phyloP scores from a whole-genome alignment of 2,888 invertebrate genomes.

The Stenodera caucasica region DNA sequence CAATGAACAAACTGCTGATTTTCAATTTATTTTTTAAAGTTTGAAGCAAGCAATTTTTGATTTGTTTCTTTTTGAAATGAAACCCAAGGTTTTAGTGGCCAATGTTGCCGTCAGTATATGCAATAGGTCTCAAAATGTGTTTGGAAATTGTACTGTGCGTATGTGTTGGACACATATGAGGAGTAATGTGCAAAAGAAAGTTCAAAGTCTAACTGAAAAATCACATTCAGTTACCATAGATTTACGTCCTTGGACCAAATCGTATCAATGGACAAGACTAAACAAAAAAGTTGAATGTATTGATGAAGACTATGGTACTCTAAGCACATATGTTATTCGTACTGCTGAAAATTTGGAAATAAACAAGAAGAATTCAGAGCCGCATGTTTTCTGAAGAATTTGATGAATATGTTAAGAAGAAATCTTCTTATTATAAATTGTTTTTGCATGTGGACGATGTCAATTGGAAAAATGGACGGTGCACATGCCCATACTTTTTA shows the following conservation, averaged over 20 bases:
- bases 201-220: not conserved
- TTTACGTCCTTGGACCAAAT: slow-evolving; percentile 4
- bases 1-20: no score
- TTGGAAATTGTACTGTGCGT: slow-evolving; percentile 3
- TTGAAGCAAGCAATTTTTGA: no score
- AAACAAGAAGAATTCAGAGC: not conserved
- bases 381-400: not conserved
- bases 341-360: not conserved
- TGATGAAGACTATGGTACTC: not conserved
- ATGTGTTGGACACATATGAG: slow-evolving; percentile 8
- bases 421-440: slow-evolving; percentile 7
- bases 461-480: not conserved
- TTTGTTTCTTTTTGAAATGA: no score
- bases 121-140: slow-evolving; percentile 6
- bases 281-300: slow-evolving; percentile 6
- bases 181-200: slow-evolving; percentile 4
- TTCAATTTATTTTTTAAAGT: no score
- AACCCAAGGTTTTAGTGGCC: no score
- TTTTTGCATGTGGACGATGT: not conserved
- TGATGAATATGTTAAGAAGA: slow-evolving; percentile 3
- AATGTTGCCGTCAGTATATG: not conserved
- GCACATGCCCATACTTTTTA: slow-evolving; percentile 7
- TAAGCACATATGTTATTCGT: not conserved
- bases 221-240: slow-evolving; percentile 5
- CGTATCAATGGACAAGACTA: slow-evolving; percentile 7